Evolutionary conservation across 2,888 invertebrate genomes (phyloP).

Genomic region (Pristionchus entomophagus): DNA sequence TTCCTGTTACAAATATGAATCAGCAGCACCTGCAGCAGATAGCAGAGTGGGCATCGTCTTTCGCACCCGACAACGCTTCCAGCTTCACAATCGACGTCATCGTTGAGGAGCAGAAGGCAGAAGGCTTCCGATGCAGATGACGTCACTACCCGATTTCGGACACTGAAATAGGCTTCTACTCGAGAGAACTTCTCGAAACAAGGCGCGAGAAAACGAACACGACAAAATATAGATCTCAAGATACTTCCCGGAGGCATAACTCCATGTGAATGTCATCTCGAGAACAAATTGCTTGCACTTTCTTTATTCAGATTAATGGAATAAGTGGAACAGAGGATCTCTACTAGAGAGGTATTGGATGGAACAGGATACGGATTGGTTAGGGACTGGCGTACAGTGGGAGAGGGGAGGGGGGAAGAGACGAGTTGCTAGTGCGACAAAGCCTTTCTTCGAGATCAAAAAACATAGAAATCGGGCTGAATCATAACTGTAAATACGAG

Average conservation of each 20-base stretch:
- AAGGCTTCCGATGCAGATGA: background rate
- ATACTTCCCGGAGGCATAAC: background rate
- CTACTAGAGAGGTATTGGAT: background rate
- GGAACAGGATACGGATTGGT: background rate
- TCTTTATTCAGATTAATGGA: background rate
- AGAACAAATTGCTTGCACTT: background rate
- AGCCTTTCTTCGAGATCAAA: conserved; percentile 18
- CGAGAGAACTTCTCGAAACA: background rate
- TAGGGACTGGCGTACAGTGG: background rate
- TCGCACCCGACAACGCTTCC: conserved; percentile 93
- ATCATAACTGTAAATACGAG: background rate
- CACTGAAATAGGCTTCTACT: too few species aligned
- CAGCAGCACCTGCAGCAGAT: conserved; percentile 85
- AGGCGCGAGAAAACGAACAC: background rate
- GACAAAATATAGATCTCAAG: background rate
- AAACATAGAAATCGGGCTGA: background rate
- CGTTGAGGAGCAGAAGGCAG: background rate
- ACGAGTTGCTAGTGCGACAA: background rate
- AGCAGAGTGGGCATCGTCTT: conserved; percentile 97
- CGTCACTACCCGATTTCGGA: background rate
- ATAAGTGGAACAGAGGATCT: background rate
- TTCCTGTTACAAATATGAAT: too few species aligned
- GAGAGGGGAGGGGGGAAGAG: background rate
- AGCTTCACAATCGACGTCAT: conserved; percentile 99
- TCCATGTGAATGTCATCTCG: background rate